Evolutionary conservation across 2,113 vertebrate genomes (phyloP).

Genomic region (Mustela lutreola): DNA sequence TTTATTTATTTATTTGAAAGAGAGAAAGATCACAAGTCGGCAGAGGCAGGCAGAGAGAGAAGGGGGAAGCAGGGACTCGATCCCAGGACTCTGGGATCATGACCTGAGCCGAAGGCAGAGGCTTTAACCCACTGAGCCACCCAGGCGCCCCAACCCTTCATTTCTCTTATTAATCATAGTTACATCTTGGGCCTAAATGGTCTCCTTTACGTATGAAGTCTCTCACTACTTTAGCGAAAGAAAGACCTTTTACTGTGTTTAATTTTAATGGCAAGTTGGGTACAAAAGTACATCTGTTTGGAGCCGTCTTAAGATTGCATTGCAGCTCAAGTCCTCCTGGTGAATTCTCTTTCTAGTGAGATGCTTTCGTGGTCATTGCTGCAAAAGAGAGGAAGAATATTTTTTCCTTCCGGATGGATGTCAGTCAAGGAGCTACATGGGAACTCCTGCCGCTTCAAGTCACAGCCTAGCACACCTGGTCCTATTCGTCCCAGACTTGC

Average conservation of each 20-base stretch:
- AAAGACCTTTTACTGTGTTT: background rate
- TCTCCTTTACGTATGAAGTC: background rate
- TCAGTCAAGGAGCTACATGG: background rate
- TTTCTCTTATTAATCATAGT: conserved; percentile 26
- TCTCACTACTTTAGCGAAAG: background rate
- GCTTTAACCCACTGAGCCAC: too few relatives aligned
- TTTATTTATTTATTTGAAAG: too few relatives aligned
- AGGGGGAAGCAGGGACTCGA: too few relatives aligned
- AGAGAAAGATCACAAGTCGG: too few relatives aligned
- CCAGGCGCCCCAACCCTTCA: background rate
- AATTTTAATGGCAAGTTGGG: conserved; percentile 19
- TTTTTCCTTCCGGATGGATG: conserved; percentile 29
- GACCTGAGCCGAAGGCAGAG: too few relatives aligned
- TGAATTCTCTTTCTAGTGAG: conserved; percentile 49
- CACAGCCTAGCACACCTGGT: background rate
- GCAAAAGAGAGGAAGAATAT: conserved; percentile 60
- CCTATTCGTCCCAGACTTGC: background rate
- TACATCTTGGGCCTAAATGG: background rate
- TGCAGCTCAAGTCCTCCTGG: background rate
- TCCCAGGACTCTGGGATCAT: too few relatives aligned
- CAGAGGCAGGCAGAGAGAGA: too few relatives aligned
- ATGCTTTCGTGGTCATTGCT: conserved; percentile 17
- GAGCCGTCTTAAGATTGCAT: background rate
- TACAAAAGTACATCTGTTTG: conserved; percentile 41
- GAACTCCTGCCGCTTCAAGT: background rate